Percentiles rank a stretch among this genome's conserved stretches.
phyloP scores from a whole-genome alignment of 1,140 invertebrate genomes.

The Brachionus angularis region DNA sequence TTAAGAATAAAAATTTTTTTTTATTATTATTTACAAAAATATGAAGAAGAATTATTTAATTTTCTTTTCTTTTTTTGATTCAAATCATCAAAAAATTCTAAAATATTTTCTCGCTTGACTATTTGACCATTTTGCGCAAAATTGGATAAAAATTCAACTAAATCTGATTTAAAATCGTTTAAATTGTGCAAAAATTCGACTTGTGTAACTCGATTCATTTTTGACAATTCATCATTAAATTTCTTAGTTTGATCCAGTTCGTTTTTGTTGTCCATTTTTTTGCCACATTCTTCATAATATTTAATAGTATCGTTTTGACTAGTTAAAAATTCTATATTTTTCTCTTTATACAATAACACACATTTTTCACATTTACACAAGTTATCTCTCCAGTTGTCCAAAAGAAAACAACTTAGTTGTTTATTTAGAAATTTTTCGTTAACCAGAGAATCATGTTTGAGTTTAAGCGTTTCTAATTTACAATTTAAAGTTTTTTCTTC shows the following conservation, averaged over 20 bases:
- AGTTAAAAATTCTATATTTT: conserved; percentile 64
- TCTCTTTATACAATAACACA: conserved; percentile 52
- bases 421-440: conserved; percentile 51
- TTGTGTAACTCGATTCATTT: conserved; percentile 73
- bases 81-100: conserved; percentile 38
- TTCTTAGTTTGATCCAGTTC: conserved; percentile 67
- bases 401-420: conserved; percentile 63
- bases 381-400: conserved; percentile 68
- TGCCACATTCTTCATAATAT: conserved; percentile 73
- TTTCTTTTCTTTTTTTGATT: neutral
- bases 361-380: conserved; percentile 65
- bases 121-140: conserved; percentile 31
- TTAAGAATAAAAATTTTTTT: too few relatives aligned
- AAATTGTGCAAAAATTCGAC: conserved; percentile 69
- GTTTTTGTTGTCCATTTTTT: conserved; percentile 44
- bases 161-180: conserved; percentile 26
- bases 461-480: conserved; percentile 24
- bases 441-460: neutral
- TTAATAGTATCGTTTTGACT: conserved; percentile 78
- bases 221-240: conserved; percentile 63
- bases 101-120: conserved; percentile 35
- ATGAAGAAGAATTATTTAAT: neutral
- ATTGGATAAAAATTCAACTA: conserved; percentile 25
- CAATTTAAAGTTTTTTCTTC: conserved; percentile 45
- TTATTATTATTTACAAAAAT: neutral